Evolutionary conservation across 2,797 vertebrate genomes (phyloP).

Genomic region (Poeciliopsis infans): DNA sequence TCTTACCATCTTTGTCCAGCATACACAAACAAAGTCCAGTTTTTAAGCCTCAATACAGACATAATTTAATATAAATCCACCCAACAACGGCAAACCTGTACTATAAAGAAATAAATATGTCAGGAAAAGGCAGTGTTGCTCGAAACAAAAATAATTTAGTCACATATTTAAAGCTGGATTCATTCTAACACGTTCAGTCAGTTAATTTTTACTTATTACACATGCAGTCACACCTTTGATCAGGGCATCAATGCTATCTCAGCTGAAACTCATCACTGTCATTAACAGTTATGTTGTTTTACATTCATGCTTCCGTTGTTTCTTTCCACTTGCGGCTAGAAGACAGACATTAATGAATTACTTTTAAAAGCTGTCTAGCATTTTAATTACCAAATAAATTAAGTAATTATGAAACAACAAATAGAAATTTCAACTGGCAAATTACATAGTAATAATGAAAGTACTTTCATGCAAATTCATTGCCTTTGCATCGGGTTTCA

Average conservation of each 20-base stretch:
- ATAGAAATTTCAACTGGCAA: not conserved
- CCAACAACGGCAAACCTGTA: not conserved
- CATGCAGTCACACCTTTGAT: not conserved
- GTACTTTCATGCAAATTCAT: not conserved
- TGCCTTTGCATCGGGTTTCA: not conserved
- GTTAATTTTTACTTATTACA: not conserved
- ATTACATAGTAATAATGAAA: not conserved
- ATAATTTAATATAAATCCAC: conserved; percentile 18
- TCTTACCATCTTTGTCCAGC: conserved; percentile 48
- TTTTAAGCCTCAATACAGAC: conserved; percentile 17
- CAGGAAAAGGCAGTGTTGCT: not conserved
- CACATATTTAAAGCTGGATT: not conserved
- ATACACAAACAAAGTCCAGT: conserved; percentile 28
- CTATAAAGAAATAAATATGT: not conserved
- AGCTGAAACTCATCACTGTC: not conserved
- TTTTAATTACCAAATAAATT: not conserved
- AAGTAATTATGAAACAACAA: conserved; percentile 3
- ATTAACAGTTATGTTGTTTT: not conserved
- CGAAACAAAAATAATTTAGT: not conserved
- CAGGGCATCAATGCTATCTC: not conserved
- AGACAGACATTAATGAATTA: not conserved
- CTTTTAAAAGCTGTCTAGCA: not conserved
- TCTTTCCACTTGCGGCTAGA: not conserved
- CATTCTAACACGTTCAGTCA: not conserved
- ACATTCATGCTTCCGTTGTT: not conserved